These are phyloP conservation scores for Eupsittula cactorum DNA, from an alignment of 2,113 vertebrate species.

Conservation along the genomic window DNA sequence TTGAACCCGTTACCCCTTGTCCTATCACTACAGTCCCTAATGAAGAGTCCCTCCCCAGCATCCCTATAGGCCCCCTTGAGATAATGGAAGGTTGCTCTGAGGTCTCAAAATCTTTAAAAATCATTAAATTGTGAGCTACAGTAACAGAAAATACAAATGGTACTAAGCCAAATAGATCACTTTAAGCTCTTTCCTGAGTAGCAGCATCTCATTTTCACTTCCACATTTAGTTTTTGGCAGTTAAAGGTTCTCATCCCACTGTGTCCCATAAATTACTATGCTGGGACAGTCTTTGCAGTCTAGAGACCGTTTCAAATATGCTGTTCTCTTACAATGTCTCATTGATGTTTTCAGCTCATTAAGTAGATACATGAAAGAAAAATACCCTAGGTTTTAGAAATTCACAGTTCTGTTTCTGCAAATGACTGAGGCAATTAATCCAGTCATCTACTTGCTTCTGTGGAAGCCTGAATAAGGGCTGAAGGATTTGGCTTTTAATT, in stretches of 20 bases:
- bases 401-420: constrained; percentile 14
- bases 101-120: neutral
- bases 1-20: no score
- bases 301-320: neutral
- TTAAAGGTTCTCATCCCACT: neutral
- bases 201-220: constrained; percentile 29
- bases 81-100: no score
- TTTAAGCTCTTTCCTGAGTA: neutral
- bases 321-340: constrained; percentile 33
- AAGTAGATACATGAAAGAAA: constrained; percentile 28
- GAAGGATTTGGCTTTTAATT: constrained; percentile 49
- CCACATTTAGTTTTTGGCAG: constrained; percentile 50
- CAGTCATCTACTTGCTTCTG: constrained; percentile 18
- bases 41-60: no score
- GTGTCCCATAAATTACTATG: constrained; percentile 44
- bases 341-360: constrained; percentile 55
- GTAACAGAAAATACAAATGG: neutral
- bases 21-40: no score
- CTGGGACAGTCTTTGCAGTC: constrained; percentile 20
- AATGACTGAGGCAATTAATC: constrained; percentile 30
- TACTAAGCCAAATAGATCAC: neutral
- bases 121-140: neutral
- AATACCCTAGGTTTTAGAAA: constrained; percentile 27
- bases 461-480: neutral
- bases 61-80: no score